These are phyloP conservation scores for Muscicapa comitata DNA, from an alignment of 2,797 vertebrate species.

Conservation along the genomic window DNA sequence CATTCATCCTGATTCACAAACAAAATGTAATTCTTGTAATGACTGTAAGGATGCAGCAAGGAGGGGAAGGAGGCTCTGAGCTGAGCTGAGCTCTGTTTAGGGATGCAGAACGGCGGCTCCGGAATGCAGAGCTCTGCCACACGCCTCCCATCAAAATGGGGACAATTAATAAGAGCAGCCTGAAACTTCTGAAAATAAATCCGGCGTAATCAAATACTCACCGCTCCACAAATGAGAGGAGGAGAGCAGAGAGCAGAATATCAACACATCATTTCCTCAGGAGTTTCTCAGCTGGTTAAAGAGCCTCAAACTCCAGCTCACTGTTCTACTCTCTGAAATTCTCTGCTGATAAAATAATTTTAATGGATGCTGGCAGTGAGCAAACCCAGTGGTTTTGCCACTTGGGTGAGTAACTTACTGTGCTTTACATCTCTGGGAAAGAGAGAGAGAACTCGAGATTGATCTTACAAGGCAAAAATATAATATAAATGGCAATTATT, in stretches of 20 bases:
- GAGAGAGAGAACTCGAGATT: conserved; percentile 3
- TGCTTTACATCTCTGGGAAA: neutral
- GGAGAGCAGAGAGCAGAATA: conserved; percentile 53
- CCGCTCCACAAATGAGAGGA: conserved; percentile 36
- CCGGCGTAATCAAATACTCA: conserved; percentile 65
- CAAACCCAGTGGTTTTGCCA: neutral
- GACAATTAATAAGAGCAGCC: conserved; percentile 69
- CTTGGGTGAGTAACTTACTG: neutral
- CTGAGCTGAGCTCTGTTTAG: conserved; percentile 11
- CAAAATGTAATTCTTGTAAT: conserved; percentile 22
- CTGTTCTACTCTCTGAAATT: neutral
- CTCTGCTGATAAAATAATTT: neutral
- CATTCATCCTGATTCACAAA: conserved; percentile 30
- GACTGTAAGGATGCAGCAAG: conserved; percentile 10
- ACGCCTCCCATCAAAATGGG: conserved; percentile 31
- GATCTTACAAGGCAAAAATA: conserved; percentile 39
- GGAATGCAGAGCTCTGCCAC: conserved; percentile 33
- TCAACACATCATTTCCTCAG: conserved; percentile 43
- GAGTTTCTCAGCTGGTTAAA: conserved; percentile 21
- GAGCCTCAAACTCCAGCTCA: neutral
- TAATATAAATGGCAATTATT: conserved; percentile 44
- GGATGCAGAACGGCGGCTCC: conserved; percentile 46
- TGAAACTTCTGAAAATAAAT: conserved; percentile 69
- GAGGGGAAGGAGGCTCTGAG: neutral
- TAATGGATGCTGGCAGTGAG: neutral